These are phyloP conservation scores for Magallana ariakensis DNA, from an alignment of 1,140 invertebrate species.

Conservation along the genomic window DNA sequence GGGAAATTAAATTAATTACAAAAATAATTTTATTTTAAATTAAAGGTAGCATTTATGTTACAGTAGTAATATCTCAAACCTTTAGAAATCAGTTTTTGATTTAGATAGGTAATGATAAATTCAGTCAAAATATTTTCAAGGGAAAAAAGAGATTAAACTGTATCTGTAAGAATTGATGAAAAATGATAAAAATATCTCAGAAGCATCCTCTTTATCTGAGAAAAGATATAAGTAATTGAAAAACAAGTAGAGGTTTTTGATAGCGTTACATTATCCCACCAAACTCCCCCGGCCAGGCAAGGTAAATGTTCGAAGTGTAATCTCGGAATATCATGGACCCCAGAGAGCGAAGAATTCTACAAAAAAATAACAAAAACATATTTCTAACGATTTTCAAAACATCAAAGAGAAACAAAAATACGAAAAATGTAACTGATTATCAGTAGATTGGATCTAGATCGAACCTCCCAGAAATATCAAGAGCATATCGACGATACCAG, in stretches of 20 bases:
- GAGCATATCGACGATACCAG: not conserved
- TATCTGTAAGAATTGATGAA: slow-evolving; percentile 34
- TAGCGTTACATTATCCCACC: slow-evolving; percentile 33
- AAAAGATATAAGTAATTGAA: slow-evolving; percentile 32
- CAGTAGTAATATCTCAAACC: slow-evolving; percentile 3
- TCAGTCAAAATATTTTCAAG: slow-evolving; percentile 21
- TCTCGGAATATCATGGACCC: slow-evolving; percentile 8
- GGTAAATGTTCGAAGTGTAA: slow-evolving; percentile 26
- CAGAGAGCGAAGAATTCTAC: slow-evolving; percentile 23
- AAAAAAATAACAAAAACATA: slow-evolving; percentile 36
- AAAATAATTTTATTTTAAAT: slow-evolving; percentile 20
- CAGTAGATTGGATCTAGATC: not conserved
- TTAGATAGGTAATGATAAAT: slow-evolving; percentile 32
- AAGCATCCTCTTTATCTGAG: slow-evolving; percentile 14
- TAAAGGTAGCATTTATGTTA: slow-evolving; percentile 3
- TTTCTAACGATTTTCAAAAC: slow-evolving; percentile 28
- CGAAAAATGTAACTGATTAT: slow-evolving; percentile 11
- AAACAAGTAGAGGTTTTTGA: slow-evolving; percentile 28
- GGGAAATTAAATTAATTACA: not conserved
- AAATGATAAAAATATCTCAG: slow-evolving; percentile 22
- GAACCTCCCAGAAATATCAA: not conserved
- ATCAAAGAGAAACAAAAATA: slow-evolving; percentile 35
- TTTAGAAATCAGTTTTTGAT: slow-evolving; percentile 23
- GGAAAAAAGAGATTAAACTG: not conserved
- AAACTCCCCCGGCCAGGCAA: not conserved